phyloP scores from a whole-genome alignment of 92 coral and sea anemone genomes.

The Porites divaricata region DNA sequence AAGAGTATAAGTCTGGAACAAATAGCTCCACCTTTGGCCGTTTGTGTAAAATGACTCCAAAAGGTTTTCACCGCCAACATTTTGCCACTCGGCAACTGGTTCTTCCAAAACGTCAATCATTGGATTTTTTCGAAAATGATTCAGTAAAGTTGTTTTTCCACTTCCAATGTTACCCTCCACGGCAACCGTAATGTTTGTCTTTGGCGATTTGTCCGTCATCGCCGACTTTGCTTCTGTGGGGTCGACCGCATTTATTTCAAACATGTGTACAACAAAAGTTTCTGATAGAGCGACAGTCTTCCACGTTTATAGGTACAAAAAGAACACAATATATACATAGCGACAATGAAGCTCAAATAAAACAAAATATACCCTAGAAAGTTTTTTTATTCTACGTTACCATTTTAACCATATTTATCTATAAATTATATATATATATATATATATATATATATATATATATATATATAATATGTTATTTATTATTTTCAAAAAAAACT shows the following conservation, averaged over 20 bases:
- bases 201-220: background rate
- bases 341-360: no score
- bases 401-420: no score
- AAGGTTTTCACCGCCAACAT: conserved; percentile 84
- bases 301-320: background rate
- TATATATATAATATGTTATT: background rate
- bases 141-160: conserved; percentile 93
- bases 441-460: background rate
- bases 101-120: conserved; percentile 91
- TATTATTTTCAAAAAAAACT: no score
- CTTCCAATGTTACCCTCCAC: conserved; percentile 98
- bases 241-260: background rate
- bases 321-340: no score
- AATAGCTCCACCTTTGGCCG: conserved; percentile 88
- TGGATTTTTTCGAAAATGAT: conserved; percentile 81
- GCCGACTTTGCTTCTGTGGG: background rate
- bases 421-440: no score
- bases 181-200: conserved; percentile 58
- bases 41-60: conserved; percentile 89
- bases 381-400: no score
- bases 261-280: background rate
- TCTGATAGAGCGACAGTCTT: no score
- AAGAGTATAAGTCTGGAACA: conserved; percentile 90
- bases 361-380: no score
- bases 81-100: conserved; percentile 96